phyloP scores from a whole-genome alignment of 2,113 vertebrate species.

The Ranitomeya variabilis region DNA sequence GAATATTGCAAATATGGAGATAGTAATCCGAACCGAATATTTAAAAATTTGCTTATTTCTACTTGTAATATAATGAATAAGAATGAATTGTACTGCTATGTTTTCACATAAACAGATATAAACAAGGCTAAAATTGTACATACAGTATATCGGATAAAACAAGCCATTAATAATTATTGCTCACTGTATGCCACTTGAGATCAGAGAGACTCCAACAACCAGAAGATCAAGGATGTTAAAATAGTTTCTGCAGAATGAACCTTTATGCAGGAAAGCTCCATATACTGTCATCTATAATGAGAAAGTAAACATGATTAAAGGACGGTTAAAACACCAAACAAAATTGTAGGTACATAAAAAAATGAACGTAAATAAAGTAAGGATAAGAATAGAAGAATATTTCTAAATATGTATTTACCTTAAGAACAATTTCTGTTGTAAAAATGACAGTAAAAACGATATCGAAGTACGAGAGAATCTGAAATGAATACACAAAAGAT shows the following conservation, averaged over 20 bases:
- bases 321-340: not conserved
- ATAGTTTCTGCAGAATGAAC: conserved; percentile 96
- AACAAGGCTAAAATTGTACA: not conserved
- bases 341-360: not conserved
- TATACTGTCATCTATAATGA: conserved; percentile 90
- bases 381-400: not conserved
- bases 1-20: no score
- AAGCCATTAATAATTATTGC: conserved; percentile 57
- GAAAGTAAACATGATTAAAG: conserved; percentile 34
- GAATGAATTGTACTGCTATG: no score
- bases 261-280: conserved; percentile 92
- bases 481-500: conserved; percentile 19
- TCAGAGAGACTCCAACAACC: conserved; percentile 92
- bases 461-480: conserved; percentile 94
- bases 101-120: no score
- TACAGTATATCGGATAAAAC: not conserved
- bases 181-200: conserved; percentile 95
- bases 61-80: no score
- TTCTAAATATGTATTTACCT: conserved; percentile 74
- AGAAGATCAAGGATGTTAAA: conserved; percentile 98
- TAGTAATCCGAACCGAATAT: no score
- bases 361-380: not conserved
- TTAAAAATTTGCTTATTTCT: no score
- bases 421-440: conserved; percentile 94
- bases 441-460: conserved; percentile 93